These are phyloP conservation scores for Mus caroli DNA, from an alignment of 2,797 vertebrate species.

Conservation along the genomic window DNA sequence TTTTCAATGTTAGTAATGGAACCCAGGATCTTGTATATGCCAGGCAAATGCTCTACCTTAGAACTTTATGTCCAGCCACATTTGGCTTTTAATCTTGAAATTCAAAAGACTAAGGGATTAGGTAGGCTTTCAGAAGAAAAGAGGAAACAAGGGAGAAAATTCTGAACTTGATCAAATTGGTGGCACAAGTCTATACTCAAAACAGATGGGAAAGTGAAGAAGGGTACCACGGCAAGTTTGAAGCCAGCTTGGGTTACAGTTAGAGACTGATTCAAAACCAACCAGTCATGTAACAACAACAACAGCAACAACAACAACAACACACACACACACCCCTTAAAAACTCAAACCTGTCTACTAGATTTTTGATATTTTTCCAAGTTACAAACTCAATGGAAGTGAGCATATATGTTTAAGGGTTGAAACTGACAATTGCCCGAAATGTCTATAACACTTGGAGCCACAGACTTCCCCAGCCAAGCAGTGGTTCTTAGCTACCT, in stretches of 20 bases:
- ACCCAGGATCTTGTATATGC: neutral
- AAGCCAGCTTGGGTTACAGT: neutral
- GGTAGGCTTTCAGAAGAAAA: constrained; percentile 12
- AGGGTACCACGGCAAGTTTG: neutral
- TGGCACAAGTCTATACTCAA: neutral
- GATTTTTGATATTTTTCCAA: neutral
- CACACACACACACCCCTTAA: neutral
- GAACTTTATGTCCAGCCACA: neutral
- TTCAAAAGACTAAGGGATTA: neutral
- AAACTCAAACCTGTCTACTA: neutral
- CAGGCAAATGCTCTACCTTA: neutral
- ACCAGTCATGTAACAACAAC: neutral
- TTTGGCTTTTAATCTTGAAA: neutral
- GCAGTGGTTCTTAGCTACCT: neutral
- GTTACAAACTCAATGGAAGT: neutral
- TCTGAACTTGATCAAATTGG: neutral
- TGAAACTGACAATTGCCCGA: neutral
- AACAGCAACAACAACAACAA: neutral
- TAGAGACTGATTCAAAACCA: neutral
- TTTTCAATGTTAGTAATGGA: neutral
- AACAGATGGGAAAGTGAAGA: neutral
- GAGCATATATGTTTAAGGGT: neutral
- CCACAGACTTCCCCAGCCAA: neutral
- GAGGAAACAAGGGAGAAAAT: neutral
- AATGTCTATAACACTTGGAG: neutral